Evolutionary conservation across 2,797 vertebrate genomes (phyloP).

Genomic region (Ispidina picta): DNA sequence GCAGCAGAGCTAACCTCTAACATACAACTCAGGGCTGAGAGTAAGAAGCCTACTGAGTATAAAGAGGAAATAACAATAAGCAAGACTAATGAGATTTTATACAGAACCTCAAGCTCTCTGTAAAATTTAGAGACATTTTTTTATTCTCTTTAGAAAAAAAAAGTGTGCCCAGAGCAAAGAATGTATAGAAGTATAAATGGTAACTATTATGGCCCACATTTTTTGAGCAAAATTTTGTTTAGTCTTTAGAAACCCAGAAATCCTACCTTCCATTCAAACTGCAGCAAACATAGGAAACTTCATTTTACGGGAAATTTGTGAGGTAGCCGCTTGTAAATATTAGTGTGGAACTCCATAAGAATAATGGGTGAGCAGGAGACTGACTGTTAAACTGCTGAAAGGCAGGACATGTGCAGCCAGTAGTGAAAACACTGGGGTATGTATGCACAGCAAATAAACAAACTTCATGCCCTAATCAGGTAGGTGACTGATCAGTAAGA

Average conservation of each 20-base stretch:
- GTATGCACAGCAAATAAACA: not conserved
- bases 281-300: not conserved
- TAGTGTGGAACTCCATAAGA: not conserved
- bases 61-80: not conserved
- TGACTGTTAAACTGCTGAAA: not conserved
- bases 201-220: not conserved
- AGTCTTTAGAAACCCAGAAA: not conserved
- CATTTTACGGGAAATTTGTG: not conserved
- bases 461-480: not conserved
- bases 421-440: not conserved
- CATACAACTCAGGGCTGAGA: not conserved
- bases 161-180: not conserved
- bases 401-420: not conserved
- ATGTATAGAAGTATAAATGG: not conserved
- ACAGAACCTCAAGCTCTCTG: not conserved
- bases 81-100: not conserved
- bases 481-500: not conserved
- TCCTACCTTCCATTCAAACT: not conserved
- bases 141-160: not conserved
- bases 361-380: not conserved
- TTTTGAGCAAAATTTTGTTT: not conserved
- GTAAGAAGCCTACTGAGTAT: not conserved
- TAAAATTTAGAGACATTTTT: not conserved
- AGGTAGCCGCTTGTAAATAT: not conserved
- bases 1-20: not conserved